A percentile compares a stretch with the other conserved stretches of the same genome.
Conservation (phyloP, 2,888 invertebrate genomes). For the Trichogramma dendrolimi region DNA sequence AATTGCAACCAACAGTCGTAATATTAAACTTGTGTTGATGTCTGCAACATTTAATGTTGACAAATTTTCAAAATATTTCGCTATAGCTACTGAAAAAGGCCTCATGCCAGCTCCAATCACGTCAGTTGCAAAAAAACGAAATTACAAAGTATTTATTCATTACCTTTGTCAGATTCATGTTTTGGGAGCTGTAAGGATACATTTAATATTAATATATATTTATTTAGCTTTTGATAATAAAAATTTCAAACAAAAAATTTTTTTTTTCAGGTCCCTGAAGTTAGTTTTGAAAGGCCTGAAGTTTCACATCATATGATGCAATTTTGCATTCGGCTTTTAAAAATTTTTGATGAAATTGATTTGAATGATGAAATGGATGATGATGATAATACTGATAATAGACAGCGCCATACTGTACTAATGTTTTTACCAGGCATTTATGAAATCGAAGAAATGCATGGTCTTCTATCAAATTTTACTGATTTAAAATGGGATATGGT, state of each 20-base stretch:
- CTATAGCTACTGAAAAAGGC: conserved; percentile 46
- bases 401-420: conserved; percentile 65
- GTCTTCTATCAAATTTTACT: conserved; percentile 38
- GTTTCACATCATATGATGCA: conserved; percentile 61
- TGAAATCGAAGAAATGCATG: conserved; percentile 74
- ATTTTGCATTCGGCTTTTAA: conserved; percentile 57
- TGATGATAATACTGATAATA: conserved; percentile 47
- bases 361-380: conserved; percentile 27
- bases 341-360: conserved; percentile 64
- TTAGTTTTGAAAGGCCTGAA: conserved; percentile 60
- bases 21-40: conserved; percentile 79
- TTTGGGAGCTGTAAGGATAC: conserved; percentile 44
- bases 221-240: background rate
- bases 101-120: conserved; percentile 58
- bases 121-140: conserved; percentile 55
- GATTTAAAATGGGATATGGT: conserved; percentile 57
- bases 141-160: conserved; percentile 60
- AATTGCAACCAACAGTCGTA: conserved; percentile 62
- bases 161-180: conserved; percentile 57
- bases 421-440: conserved; percentile 85
- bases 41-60: conserved; percentile 84
- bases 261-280: conserved; percentile 39
- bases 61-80: conserved; percentile 69
- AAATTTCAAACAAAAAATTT: background rate
- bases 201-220: conserved; percentile 1